Base-by-base conservation (phyloP, 2,888 invertebrate genomes). In the Drosophila mayaguana region DNA sequence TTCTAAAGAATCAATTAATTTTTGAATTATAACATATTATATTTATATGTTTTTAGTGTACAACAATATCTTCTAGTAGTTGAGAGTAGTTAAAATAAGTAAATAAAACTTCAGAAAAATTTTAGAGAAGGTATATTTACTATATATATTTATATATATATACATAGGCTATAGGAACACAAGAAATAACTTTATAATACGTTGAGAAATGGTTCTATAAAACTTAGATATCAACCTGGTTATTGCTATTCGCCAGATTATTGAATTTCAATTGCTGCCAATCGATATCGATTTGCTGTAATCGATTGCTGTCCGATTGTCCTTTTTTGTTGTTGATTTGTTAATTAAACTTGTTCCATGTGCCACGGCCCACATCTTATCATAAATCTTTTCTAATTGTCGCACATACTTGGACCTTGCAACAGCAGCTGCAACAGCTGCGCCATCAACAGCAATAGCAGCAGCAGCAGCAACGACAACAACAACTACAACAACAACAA, bases 331-430 rank as follows among this genome's bases (percentile, higher is more conserved):
- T 5, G 9, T 25, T 28, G 28, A 40, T 54, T 59, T 12, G 22
- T 25, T 45, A 36, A 46, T 46, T 45, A 46, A 59, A 34, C 14
- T 50, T 20, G 42, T 28, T 36, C 34, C 45, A 7, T 14, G n/a
- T 18, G 34, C 22, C 48, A n/a, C 57, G 36, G 46, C 45, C 50
- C 34, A 45, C 54, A 54, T 62, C 55, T 76, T 61, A 64, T 70
- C 80, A 51, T 43, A 60, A 64, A 79, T 79, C 78, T 76, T 70
- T 62, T 70, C 81, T 80, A 79, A 79, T 79, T 79, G 78, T 61
- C 34, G 71, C 66, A 25, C 48, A 68, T 16, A 20, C 18, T 62
- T 66, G 65, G n/a, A 22, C 32, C 56, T 32, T 53, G 36, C 51
- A 20, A 12, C 56, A 34, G 22, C 42, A 11, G 11, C 38, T 18